phyloP scores from a whole-genome alignment of 2,113 vertebrate genomes.

The Hemiprocne comata region DNA sequence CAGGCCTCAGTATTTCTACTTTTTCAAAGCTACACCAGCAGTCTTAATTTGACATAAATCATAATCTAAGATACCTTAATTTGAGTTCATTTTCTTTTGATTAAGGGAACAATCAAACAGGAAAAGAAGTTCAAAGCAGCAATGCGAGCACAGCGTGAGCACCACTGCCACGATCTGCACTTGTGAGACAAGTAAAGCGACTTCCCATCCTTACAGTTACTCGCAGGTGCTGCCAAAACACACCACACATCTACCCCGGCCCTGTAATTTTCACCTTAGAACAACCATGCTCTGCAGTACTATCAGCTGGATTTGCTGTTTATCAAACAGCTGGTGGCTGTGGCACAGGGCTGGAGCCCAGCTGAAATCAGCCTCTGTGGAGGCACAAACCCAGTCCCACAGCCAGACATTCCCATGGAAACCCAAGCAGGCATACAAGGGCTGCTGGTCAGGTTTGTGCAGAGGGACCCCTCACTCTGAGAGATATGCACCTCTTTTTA shows the following conservation, averaged over 20 bases:
- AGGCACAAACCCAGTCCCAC: not conserved
- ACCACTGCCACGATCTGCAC: accelerated
- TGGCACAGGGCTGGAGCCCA: too few relatives aligned
- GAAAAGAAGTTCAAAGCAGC: not conserved
- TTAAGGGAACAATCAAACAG: not conserved
- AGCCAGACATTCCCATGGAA: accelerated
- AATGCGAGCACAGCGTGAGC: accelerated
- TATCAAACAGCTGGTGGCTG: not conserved
- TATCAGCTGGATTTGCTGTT: not conserved
- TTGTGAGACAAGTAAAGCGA: accelerated
- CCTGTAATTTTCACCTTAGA: not conserved
- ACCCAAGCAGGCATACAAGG: accelerated
- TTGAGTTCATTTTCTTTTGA: not conserved
- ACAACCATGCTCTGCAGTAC: not conserved
- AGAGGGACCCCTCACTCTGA: not conserved
- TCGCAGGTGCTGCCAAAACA: not conserved
- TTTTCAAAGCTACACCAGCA: not conserved
- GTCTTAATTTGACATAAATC: not conserved
- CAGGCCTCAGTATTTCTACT: not conserved
- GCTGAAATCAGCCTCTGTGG: not conserved
- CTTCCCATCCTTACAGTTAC: not conserved
- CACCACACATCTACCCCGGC: not conserved
- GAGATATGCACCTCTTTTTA: accelerated
- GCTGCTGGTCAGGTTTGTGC: not conserved
- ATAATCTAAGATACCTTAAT: not conserved